Conservation (phyloP, 2,888 invertebrate genomes). For the Dusona sp. region DNA sequence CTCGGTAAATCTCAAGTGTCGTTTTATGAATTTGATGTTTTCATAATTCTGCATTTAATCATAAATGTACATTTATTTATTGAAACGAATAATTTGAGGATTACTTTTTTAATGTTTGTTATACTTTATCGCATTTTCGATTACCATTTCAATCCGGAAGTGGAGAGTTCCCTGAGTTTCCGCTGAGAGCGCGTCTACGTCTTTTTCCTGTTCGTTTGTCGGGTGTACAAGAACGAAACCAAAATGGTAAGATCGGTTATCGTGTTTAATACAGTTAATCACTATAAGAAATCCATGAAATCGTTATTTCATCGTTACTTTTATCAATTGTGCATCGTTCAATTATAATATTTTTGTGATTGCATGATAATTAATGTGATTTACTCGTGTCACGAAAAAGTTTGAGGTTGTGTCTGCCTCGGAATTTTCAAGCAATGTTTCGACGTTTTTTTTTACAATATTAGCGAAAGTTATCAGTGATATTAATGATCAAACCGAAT, state of each 20-base stretch:
- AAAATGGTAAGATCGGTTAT: constrained; percentile 76
- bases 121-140: constrained; percentile 9
- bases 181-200: constrained; percentile 46
- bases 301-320: constrained; percentile 15
- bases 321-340: constrained; percentile 44
- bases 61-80: background rate
- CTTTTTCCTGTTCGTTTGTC: constrained; percentile 75
- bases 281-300: constrained; percentile 35
- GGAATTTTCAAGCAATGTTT: constrained; percentile 53
- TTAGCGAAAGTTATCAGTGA: constrained; percentile 7
- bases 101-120: background rate
- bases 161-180: constrained; percentile 25
- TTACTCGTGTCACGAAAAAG: constrained; percentile 38
- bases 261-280: constrained; percentile 67
- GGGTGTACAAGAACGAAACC: constrained; percentile 68
- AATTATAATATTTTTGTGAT: constrained; percentile 64
- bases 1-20: background rate
- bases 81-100: background rate
- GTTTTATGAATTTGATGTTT: background rate
- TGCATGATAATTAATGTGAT: constrained; percentile 48
- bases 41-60: background rate
- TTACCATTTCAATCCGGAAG: constrained; percentile 56
- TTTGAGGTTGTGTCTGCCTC: constrained; percentile 69
- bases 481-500: background rate
- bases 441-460: constrained; percentile 14